phyloP scores from a whole-genome alignment of 2,113 vertebrate genomes.

The Callopanchax toddi region DNA sequence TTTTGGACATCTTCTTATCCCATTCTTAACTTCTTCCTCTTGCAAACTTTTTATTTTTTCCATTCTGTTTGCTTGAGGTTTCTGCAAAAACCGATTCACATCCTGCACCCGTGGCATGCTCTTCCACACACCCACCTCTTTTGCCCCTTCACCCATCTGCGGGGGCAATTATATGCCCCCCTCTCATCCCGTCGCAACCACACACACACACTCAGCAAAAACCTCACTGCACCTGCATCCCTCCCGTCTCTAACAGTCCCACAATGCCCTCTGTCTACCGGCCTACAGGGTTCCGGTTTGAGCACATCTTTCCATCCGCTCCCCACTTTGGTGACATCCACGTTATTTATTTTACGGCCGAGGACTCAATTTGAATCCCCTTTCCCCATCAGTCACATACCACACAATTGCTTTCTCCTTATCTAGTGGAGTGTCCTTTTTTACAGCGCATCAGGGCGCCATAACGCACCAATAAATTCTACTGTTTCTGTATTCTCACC shows the following conservation, averaged over 20 bases:
- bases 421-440: constrained; percentile 75
- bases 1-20: constrained; percentile 23
- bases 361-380: constrained; percentile 77
- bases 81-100: constrained; percentile 55
- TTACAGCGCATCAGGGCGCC: constrained; percentile 78
- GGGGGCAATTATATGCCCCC: constrained; percentile 64
- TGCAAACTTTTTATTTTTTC: constrained; percentile 40
- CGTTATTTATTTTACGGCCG: constrained; percentile 78
- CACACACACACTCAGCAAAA: constrained; percentile 70
- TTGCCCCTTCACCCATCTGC: constrained; percentile 67
- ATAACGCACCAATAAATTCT: constrained; percentile 73
- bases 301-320: constrained; percentile 61
- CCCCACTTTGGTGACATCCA: constrained; percentile 69
- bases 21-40: constrained; percentile 39
- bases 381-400: constrained; percentile 76
- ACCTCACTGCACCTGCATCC: constrained; percentile 72
- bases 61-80: constrained; percentile 51
- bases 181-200: constrained; percentile 55
- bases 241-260: constrained; percentile 62
- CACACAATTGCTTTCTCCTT: constrained; percentile 76
- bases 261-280: constrained; percentile 58
- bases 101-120: constrained; percentile 47
- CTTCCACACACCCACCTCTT: constrained; percentile 43
- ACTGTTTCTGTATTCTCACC: constrained; percentile 66
- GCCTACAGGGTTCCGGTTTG: constrained; percentile 68